phyloP scores from a whole-genome alignment of 2,113 vertebrate genomes.

The Ctenomys sociabilis region DNA sequence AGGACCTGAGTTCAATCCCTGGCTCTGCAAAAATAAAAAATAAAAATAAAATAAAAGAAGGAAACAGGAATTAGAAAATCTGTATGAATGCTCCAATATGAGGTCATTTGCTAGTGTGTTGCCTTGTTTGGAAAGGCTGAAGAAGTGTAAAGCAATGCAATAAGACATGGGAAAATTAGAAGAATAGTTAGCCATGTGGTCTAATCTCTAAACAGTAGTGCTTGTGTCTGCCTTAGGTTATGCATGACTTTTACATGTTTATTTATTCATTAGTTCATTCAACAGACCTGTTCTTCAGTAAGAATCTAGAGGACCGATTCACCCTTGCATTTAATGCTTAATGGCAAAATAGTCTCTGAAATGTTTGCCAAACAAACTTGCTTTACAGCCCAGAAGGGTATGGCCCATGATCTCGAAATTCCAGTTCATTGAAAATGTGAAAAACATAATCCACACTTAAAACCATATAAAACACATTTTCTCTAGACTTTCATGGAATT shows the following conservation, averaged over 20 bases:
- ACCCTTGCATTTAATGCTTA: background rate
- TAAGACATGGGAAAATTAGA: background rate
- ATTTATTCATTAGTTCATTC: background rate
- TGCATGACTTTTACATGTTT: background rate
- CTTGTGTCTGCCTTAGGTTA: background rate
- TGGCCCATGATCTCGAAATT: background rate
- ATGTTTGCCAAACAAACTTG: background rate
- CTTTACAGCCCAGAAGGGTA: background rate
- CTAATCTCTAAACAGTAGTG: background rate
- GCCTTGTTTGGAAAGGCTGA: background rate
- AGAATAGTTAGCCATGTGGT: background rate
- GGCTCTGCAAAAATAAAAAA: too few relatives aligned
- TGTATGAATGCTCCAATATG: background rate
- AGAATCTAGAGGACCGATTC: background rate
- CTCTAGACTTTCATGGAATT: background rate
- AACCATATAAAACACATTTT: background rate
- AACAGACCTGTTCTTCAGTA: background rate
- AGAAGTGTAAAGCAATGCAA: background rate
- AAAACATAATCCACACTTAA: background rate
- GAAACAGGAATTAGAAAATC: background rate
- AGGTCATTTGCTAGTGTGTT: background rate
- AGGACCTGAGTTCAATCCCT: too few relatives aligned
- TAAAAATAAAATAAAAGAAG: too few relatives aligned
- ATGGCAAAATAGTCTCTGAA: background rate
- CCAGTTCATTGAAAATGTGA: background rate